These are phyloP conservation scores for Myripristis jacobus DNA, from an alignment of 2,797 vertebrate species.

Conservation along the genomic window DNA sequence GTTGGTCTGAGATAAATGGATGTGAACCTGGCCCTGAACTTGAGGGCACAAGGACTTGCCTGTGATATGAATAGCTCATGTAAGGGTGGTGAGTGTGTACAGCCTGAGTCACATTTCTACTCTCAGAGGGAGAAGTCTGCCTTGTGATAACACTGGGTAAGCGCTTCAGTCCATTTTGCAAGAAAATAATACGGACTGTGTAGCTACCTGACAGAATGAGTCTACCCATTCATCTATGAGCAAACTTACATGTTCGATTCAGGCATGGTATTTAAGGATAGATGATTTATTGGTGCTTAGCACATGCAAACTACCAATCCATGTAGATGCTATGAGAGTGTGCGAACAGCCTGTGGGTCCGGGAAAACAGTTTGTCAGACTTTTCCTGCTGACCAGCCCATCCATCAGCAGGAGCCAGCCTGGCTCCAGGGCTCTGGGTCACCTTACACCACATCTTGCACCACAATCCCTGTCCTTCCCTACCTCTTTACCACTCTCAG, in stretches of 20 bases:
- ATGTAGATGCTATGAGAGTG: slow-evolving; percentile 7
- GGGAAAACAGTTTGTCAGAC: slow-evolving; percentile 28
- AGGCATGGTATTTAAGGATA: background rate
- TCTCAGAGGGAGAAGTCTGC: background rate
- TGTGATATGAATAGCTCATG: slow-evolving; percentile 48
- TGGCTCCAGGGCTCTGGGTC: slow-evolving; percentile 78
- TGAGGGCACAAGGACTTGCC: slow-evolving; percentile 31
- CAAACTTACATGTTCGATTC: background rate
- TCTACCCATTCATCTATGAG: no score
- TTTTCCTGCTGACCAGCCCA: slow-evolving; percentile 41
- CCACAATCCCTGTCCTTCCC: slow-evolving; percentile 56
- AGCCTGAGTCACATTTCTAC: slow-evolving; percentile 17
- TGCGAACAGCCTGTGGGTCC: slow-evolving; percentile 35
- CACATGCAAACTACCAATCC: background rate
- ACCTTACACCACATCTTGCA: slow-evolving; percentile 73
- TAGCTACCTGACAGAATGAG: no score
- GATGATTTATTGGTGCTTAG: background rate
- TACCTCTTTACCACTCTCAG: slow-evolving; percentile 33
- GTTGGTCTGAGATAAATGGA: slow-evolving; percentile 61
- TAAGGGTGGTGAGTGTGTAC: slow-evolving; percentile 29
- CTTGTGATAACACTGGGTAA: slow-evolving; percentile 1
- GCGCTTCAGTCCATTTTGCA: background rate
- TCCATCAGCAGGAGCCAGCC: slow-evolving; percentile 77
- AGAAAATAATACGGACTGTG: background rate
- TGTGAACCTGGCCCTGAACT: slow-evolving; percentile 65